Evolutionary conservation across 2,888 invertebrate genomes (phyloP).

Genomic region (Sinopyrophorus schimmeli): DNA sequence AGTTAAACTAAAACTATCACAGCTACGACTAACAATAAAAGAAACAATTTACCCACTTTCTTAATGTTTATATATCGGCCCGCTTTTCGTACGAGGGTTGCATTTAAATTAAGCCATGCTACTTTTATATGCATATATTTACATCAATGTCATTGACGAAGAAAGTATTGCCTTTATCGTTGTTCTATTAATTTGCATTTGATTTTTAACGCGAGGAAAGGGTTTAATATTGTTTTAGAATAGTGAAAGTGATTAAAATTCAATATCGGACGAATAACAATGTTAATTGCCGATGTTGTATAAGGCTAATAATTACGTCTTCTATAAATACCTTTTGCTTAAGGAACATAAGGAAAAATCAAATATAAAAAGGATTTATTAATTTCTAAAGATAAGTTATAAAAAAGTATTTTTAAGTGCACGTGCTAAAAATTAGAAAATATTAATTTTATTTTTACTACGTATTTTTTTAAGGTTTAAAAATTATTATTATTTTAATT

Average conservation of each 20-base stretch:
- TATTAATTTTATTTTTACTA: too few relatives aligned
- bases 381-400: too few relatives aligned
- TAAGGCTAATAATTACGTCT: too few relatives aligned
- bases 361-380: too few relatives aligned
- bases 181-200: constrained; percentile 3
- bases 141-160: constrained; percentile 43
- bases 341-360: too few relatives aligned
- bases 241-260: constrained; percentile 12
- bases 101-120: constrained; percentile 42
- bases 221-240: constrained; percentile 8
- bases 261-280: background rate
- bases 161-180: constrained; percentile 40
- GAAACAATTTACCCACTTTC: constrained; percentile 47
- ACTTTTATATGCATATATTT: constrained; percentile 44
- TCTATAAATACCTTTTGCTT: too few relatives aligned
- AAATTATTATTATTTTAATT: too few relatives aligned
- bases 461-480: too few relatives aligned
- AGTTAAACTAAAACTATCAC: constrained; percentile 25
- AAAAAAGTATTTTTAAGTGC: too few relatives aligned
- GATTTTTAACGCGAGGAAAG: background rate
- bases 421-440: too few relatives aligned
- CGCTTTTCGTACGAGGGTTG: constrained; percentile 44
- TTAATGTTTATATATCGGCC: constrained; percentile 49
- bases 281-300: too few relatives aligned
- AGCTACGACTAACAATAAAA: constrained; percentile 32